These are phyloP conservation scores for Alloplasta piceator DNA, from an alignment of 2,888 invertebrate genomes.

Conservation along the genomic window DNA sequence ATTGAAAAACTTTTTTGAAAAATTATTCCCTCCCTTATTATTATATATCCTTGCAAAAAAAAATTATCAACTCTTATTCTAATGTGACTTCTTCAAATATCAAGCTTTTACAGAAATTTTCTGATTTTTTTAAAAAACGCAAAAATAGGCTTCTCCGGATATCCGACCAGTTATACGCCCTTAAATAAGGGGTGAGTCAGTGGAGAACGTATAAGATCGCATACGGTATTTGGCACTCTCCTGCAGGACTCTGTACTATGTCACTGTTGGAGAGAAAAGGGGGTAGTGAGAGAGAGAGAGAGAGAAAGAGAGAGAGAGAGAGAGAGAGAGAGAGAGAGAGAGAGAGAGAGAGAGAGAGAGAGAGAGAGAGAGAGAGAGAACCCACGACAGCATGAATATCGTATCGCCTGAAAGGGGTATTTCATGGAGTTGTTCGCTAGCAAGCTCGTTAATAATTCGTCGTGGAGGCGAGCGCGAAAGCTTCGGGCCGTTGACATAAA, in stretches of 20 bases:
- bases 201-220: too few relatives aligned
- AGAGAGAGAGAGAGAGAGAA: neutral
- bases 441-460: conserved; percentile 60
- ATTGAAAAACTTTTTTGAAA: too few relatives aligned
- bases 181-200: too few relatives aligned
- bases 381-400: conserved; percentile 55
- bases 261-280: neutral
- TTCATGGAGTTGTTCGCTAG: conserved; percentile 14
- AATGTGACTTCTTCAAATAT: too few relatives aligned
- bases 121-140: too few relatives aligned
- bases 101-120: too few relatives aligned
- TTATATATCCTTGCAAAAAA: too few relatives aligned
- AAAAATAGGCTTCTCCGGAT: too few relatives aligned
- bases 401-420: conserved; percentile 44
- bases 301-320: neutral
- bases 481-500: conserved; percentile 62
- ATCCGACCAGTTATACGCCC: too few relatives aligned
- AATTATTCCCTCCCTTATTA: too few relatives aligned
- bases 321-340: neutral
- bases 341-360: neutral
- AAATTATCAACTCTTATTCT: too few relatives aligned
- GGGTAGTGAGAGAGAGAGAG: neutral
- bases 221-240: neutral
- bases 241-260: neutral
- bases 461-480: conserved; percentile 27